These are phyloP conservation scores for Lagopus leucura DNA, from an alignment of 2,113 vertebrate genomes.

Conservation along the genomic window DNA sequence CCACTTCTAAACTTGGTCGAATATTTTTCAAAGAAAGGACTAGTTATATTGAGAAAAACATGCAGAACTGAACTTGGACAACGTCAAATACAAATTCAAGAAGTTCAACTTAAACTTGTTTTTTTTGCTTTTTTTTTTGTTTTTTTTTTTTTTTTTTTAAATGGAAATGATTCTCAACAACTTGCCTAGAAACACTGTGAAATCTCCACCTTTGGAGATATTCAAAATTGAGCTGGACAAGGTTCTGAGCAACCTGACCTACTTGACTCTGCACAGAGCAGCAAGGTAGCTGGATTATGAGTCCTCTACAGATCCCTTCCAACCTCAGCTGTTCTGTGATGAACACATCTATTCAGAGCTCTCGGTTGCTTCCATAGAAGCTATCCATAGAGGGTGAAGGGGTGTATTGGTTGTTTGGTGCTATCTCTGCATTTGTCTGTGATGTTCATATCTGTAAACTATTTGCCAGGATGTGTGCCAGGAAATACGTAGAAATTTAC, in stretches of 20 bases:
- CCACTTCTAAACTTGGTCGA: neutral
- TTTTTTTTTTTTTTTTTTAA: neutral
- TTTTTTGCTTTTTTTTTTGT: too few relatives aligned
- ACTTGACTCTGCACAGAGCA: neutral
- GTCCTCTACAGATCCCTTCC: neutral
- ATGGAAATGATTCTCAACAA: neutral
- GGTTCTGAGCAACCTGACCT: neutral
- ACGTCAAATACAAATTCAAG: neutral
- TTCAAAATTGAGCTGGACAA: neutral
- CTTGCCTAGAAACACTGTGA: neutral
- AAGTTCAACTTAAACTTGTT: neutral
- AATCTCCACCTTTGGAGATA: neutral
- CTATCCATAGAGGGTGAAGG: neutral
- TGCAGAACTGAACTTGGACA: neutral
- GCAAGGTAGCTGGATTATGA: fast-evolving
- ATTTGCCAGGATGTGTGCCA: neutral
- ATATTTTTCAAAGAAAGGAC: neutral
- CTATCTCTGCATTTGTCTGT: neutral
- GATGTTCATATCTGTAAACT: neutral
- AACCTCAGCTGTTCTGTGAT: neutral
- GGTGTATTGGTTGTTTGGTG: fast-evolving
- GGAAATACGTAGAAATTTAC: neutral
- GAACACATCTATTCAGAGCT: neutral
- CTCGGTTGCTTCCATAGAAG: neutral
- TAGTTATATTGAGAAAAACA: neutral